Evolutionary conservation across 2,888 invertebrate genomes (phyloP).

Genomic region (Biston stratarius): DNA sequence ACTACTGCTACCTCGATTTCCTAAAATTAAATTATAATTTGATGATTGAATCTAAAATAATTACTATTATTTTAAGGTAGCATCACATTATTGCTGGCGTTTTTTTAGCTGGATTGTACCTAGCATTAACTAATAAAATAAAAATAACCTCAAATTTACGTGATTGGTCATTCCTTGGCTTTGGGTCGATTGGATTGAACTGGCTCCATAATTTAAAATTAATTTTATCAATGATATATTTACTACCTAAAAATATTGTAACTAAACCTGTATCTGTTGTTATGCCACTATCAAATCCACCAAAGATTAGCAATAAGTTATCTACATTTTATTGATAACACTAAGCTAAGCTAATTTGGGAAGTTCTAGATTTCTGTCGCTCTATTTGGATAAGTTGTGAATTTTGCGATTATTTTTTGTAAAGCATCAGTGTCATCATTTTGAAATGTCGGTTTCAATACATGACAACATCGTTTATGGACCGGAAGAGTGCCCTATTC

Average conservation of each 20-base stretch:
- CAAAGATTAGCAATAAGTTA: slow-evolving; percentile 33
- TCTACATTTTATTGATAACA: slow-evolving; percentile 22
- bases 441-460: slow-evolving; percentile 60
- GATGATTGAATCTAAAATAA: no score
- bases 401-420: neutral
- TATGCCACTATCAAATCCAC: slow-evolving; percentile 29
- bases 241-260: neutral
- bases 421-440: neutral
- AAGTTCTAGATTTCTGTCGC: neutral
- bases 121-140: no score
- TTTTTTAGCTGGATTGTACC: no score
- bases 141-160: slow-evolving; percentile 13
- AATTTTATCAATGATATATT: slow-evolving; percentile 5
- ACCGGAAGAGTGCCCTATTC: slow-evolving; percentile 74
- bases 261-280: slow-evolving; percentile 13
- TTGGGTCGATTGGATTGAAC: no score
- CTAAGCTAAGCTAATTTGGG: slow-evolving; percentile 20
- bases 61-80: no score
- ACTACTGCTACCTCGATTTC: no score
- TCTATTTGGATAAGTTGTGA: slow-evolving; percentile 2
- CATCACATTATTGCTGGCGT: no score
- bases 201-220: neutral
- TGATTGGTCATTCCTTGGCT: neutral
- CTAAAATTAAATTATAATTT: no score
- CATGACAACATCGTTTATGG: slow-evolving; percentile 76